Evolutionary conservation across 2,797 vertebrate genomes (phyloP), one percentile per base, ranked within the genome.

Genomic region (Oreochromis grahami): DNA sequence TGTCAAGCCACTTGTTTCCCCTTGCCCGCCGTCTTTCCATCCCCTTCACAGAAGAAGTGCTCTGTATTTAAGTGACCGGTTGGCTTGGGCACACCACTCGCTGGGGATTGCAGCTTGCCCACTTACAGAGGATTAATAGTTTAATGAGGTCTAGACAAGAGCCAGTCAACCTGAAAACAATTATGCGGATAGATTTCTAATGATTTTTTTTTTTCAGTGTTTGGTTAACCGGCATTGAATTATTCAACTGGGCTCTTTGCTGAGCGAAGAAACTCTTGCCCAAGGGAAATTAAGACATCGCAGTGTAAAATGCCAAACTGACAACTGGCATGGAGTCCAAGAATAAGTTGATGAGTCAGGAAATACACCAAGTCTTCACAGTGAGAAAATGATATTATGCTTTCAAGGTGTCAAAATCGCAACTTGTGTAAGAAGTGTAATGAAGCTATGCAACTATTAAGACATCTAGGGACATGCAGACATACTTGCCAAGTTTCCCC

Each of bases 101-200:
- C 91, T 82, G 83, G 91, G 91, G 90, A 91, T 82, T 92, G 88
- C 84, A 83, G 86, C 86, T 86, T 83, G 81, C 86, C 91, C 92
- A 92, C 90, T 95, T 93, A 92, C 84, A 86, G 83, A 86, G 94
- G 92, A 94, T 93, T 95, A 95, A 94, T 93, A 94, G 93, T 93
- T 93, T 96, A 96, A 96, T 95, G 93, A 95, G 92, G 92, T 94
- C 90, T 90, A 92, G 94, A 93, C 92, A 86, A 94, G 90, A 93
- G 91, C 88, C 88, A 93, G 92, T 95, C 93, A 92, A 93, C 91
- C 94, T 92, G 88, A 94, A 95, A 95, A 94, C 92, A 94, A 94
- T 94, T 94, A 92, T 92, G 90, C 78, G 88, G 81, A 91, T 93
- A 94, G 94, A 95, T 95, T 94, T 87, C 81, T 91, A 94, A 94